Percentiles rank a stretch among this genome's conserved stretches.
phyloP scores from a whole-genome alignment of 2,113 vertebrate species.

The Austrofundulus limnaeus region DNA sequence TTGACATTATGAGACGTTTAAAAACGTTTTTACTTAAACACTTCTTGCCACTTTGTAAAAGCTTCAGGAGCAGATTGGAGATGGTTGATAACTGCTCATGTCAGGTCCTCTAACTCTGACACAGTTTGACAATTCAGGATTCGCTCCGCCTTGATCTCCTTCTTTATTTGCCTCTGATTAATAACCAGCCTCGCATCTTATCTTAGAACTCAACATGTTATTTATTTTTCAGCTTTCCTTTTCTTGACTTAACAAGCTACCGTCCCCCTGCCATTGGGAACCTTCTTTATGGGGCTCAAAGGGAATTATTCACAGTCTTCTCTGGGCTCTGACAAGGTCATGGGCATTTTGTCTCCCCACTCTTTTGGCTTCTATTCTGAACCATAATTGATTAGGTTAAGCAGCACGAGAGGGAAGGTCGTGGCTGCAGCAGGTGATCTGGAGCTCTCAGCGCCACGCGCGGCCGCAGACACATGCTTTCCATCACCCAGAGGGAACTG shows the following conservation, averaged over 20 bases:
- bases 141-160: slow-evolving; percentile 11
- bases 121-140: background rate
- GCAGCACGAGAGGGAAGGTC: slow-evolving; percentile 77
- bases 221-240: slow-evolving; percentile 33
- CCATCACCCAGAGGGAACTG: slow-evolving; percentile 61
- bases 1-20: background rate
- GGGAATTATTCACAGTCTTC: slow-evolving; percentile 81
- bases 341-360: slow-evolving; percentile 61
- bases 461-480: slow-evolving; percentile 66
- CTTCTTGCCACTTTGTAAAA: background rate
- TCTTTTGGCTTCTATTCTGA: slow-evolving; percentile 75
- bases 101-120: slow-evolving; percentile 5
- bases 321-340: slow-evolving; percentile 77
- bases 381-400: slow-evolving; percentile 84
- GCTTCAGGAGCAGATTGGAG: background rate
- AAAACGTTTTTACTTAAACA: background rate
- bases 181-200: slow-evolving; percentile 10
- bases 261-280: slow-evolving; percentile 46
- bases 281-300: slow-evolving; percentile 74
- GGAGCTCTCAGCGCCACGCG: slow-evolving; percentile 47
- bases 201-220: slow-evolving; percentile 9
- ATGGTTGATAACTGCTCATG: background rate
- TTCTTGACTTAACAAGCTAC: slow-evolving; percentile 26
- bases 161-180: slow-evolving; percentile 14
- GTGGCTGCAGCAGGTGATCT: slow-evolving; percentile 62